Evolutionary conservation across 2,888 invertebrate species (phyloP).

Genomic region (Acanthococcus lagerstroemiae): DNA sequence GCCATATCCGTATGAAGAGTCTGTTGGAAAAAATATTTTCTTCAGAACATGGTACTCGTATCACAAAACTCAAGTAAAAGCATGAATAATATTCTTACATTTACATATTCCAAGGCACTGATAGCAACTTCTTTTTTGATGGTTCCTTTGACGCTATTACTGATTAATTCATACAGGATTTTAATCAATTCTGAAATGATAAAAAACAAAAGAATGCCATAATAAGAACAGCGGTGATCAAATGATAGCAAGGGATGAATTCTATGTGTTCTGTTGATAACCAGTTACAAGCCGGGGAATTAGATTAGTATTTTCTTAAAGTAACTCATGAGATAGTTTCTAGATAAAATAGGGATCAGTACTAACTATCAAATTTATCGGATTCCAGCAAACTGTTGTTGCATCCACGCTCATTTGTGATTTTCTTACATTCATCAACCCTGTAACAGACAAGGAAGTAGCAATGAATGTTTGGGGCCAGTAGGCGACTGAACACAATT

Average conservation of each 20-base stretch:
- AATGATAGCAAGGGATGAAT: background rate
- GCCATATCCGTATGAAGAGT: constrained; percentile 66
- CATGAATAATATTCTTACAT: constrained; percentile 48
- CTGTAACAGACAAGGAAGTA: too few relatives aligned
- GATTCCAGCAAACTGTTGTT: constrained; percentile 1
- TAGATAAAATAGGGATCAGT: background rate
- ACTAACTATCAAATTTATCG: background rate
- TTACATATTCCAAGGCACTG: constrained; percentile 60
- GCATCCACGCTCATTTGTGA: background rate
- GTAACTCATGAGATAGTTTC: background rate
- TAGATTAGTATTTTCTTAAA: background rate
- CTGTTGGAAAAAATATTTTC: constrained; percentile 43
- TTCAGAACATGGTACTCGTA: background rate
- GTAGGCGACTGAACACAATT: too few relatives aligned
- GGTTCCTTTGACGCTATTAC: constrained; percentile 63
- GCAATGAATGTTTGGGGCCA: too few relatives aligned
- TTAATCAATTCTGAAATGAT: constrained; percentile 54
- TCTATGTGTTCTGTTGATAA: background rate
- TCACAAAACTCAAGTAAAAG: background rate
- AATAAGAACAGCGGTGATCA: background rate
- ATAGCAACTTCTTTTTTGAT: constrained; percentile 70
- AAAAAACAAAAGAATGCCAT: background rate
- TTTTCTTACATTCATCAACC: constrained; percentile 11
- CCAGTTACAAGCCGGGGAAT: background rate
- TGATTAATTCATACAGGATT: constrained; percentile 68